Evolutionary conservation across 2,797 vertebrate genomes (phyloP).

Genomic region (Melanotaenia trifasciata): DNA sequence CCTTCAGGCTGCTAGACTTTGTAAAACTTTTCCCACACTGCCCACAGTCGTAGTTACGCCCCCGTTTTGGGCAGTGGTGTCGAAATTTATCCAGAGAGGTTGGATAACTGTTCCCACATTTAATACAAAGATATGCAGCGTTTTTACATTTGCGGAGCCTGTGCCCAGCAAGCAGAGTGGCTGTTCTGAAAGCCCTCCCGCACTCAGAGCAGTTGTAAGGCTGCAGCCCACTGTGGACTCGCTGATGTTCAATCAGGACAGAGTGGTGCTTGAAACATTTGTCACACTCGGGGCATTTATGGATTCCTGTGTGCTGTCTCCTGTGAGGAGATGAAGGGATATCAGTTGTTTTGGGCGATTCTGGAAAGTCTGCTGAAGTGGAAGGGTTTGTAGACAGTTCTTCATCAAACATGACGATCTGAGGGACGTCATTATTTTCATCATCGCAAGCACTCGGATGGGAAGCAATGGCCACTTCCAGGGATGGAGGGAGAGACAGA

Average conservation of each 20-base stretch:
- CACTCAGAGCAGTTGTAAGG: slow-evolving; percentile 81
- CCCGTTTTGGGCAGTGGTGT: slow-evolving; percentile 77
- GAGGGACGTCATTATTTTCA: slow-evolving; percentile 72
- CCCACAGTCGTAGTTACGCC: slow-evolving; percentile 65
- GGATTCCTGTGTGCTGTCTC: slow-evolving; percentile 61
- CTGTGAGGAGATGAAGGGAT: slow-evolving; percentile 54
- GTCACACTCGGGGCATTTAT: slow-evolving; percentile 75
- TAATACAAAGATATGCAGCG: slow-evolving; percentile 80
- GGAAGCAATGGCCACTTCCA: slow-evolving; percentile 80
- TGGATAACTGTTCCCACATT: slow-evolving; percentile 79
- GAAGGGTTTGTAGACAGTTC: slow-evolving; percentile 79
- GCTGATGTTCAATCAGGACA: slow-evolving; percentile 76
- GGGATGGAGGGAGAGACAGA: slow-evolving; percentile 75
- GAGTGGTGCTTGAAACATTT: slow-evolving; percentile 81
- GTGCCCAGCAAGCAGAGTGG: slow-evolving; percentile 79
- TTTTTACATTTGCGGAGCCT: slow-evolving; percentile 79
- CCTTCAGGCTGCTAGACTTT: slow-evolving; percentile 77
- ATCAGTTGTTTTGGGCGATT: slow-evolving; percentile 69
- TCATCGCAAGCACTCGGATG: slow-evolving; percentile 76
- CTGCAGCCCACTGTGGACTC: slow-evolving; percentile 77
- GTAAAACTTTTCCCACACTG: slow-evolving; percentile 78
- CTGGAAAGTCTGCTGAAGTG: slow-evolving; percentile 73
- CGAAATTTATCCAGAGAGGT: slow-evolving; percentile 80
- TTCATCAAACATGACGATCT: slow-evolving; percentile 82
- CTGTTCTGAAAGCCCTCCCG: slow-evolving; percentile 77